A percentile compares a stretch with the other conserved stretches of the same genome.
These are phyloP conservation scores for Periophthalmodon schlosseri DNA, from an alignment of 2,113 vertebrate species.

Conservation along the genomic window DNA sequence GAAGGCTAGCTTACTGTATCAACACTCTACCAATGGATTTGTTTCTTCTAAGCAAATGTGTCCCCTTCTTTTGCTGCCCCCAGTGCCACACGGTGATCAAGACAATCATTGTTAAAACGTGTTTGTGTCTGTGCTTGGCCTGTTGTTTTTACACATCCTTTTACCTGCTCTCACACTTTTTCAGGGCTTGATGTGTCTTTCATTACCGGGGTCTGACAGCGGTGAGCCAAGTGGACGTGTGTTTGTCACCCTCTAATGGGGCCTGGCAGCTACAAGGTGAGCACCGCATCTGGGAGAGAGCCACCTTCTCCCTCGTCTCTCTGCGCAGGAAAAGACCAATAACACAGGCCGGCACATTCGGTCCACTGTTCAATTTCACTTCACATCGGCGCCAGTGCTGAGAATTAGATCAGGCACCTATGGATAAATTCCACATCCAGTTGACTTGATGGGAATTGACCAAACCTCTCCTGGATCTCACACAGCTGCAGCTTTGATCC, in stretches of 20 bases:
- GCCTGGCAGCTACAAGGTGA: slow-evolving; percentile 71
- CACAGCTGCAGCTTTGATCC: slow-evolving; percentile 49
- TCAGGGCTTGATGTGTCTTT: slow-evolving; percentile 69
- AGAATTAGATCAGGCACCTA: slow-evolving; percentile 70
- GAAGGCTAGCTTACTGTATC: background rate
- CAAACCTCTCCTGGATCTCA: slow-evolving; percentile 52
- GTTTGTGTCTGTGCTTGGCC: slow-evolving; percentile 47
- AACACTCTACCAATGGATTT: background rate
- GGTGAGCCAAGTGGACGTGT: slow-evolving; percentile 58
- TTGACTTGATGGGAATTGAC: slow-evolving; percentile 73
- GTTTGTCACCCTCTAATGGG: slow-evolving; percentile 75
- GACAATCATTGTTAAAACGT: slow-evolving; percentile 62
- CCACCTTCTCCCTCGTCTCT: slow-evolving; percentile 53
- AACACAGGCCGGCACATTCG: slow-evolving; percentile 44
- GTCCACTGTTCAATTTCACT: slow-evolving; percentile 68
- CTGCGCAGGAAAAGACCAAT: slow-evolving; percentile 71
- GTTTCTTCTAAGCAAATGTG: background rate
- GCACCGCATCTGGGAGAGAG: slow-evolving; percentile 63
- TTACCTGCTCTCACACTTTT: slow-evolving; percentile 45
- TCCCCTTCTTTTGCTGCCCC: slow-evolving; percentile 24
- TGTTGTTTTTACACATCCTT: slow-evolving; percentile 19
- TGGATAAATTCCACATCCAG: slow-evolving; percentile 69
- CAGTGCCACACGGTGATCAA: slow-evolving; percentile 45
- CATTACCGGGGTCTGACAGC: slow-evolving; percentile 72
- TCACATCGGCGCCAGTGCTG: slow-evolving; percentile 49